A percentile compares a stretch with the other conserved stretches of the same genome.
Conservation (phyloP, 2,797 vertebrate species). For the Poeciliopsis paucimaculata region DNA sequence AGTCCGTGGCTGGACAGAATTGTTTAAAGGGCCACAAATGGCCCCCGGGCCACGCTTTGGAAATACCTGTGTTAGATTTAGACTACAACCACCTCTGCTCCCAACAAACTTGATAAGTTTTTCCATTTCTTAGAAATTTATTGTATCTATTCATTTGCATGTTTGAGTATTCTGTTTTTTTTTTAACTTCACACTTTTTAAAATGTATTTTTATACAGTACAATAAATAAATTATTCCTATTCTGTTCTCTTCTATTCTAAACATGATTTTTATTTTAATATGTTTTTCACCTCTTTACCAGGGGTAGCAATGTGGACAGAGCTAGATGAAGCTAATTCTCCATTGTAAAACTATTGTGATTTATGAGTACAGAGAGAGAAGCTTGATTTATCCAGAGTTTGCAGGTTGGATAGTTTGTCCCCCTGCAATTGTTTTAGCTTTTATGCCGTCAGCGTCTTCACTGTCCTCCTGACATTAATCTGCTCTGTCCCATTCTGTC, state of each 20-base stretch:
- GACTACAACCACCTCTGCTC: neutral
- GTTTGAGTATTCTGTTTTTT: neutral
- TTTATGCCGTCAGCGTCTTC: slow-evolving; percentile 50
- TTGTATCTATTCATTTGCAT: neutral
- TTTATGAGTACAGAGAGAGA: slow-evolving; percentile 14
- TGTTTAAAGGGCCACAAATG: too few relatives aligned
- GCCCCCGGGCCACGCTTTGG: too few relatives aligned
- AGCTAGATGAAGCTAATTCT: neutral
- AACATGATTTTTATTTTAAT: neutral
- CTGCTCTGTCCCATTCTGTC: slow-evolving; percentile 56
- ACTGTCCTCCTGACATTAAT: slow-evolving; percentile 53
- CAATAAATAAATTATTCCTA: neutral
- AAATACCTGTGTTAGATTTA: too few relatives aligned
- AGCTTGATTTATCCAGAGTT: slow-evolving; percentile 38
- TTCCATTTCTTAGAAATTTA: neutral
- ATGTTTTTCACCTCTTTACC: neutral
- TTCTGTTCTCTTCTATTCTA: neutral
- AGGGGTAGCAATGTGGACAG: neutral
- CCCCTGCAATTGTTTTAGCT: slow-evolving; percentile 41
- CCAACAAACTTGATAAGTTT: neutral
- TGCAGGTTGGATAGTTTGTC: slow-evolving; percentile 36
- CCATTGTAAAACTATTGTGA: neutral
- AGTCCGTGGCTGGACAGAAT: too few relatives aligned
- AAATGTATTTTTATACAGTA: neutral
- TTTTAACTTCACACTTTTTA: neutral